Evolutionary conservation across 2,113 vertebrate species (phyloP), one percentile per base, ranked within the genome.

Genomic region (Cyphomyrus plagiostoma): DNA sequence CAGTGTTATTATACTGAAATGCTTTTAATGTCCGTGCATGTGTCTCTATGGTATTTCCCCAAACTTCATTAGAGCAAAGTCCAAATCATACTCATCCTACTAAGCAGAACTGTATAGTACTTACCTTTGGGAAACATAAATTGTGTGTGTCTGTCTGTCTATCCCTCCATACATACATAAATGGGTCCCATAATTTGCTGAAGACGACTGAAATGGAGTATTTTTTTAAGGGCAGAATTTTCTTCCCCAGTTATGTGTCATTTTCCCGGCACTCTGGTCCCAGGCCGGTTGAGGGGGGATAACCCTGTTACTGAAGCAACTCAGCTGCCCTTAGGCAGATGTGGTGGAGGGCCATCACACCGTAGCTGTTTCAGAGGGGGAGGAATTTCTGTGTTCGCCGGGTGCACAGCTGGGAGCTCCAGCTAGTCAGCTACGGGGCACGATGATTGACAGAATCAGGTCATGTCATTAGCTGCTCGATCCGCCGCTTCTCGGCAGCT

Each of bases 231-330:
- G 62, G 62, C 62, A 70, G 62, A 30, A 13, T 70, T 70, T 70
- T 70, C n/a, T 70, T 70, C 10, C 26, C 62, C 10, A 11, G 62
- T 11, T 30, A 70, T 70, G 10, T 70, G 62, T 70, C n/a, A 19
- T 80, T 80, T 80, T 5, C 5, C 74, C 2, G 17, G 35, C 17
- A 5, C 74, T 56, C 50, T 15, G 85, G 26, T 53, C 26, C 45
- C 85, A 35, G 21, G 50, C 26, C 30, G 30, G 48, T 52, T 6
- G 21, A 56, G 46, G 50, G 50, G 56, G 26, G 85, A 87, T 46
- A 86, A n/a, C 23, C 35, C 77, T 82, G 77, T 82, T n/a, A 86
- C 45, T 26, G 84, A 86, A 86, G n/a, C n/a, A 17, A 53, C 88
- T 52, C 58, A 50, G 49, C 49, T 89, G 48, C 48, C 70, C 48